Evolutionary conservation across 2,113 vertebrate genomes (phyloP).

Genomic region (Sinocyclocheilus anshuiensis): DNA sequence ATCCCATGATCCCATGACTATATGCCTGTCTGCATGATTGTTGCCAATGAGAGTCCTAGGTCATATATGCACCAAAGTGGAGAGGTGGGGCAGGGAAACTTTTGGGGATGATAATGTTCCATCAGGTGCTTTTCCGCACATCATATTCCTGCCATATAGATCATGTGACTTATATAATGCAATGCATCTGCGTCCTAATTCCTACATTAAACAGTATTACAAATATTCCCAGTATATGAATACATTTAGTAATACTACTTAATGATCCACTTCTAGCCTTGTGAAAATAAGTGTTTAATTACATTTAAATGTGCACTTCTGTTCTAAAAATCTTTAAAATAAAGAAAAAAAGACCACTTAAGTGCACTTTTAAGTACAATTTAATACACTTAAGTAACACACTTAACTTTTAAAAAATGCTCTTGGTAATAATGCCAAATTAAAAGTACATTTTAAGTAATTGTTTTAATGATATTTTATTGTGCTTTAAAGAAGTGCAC

Average conservation of each 20-base stretch:
- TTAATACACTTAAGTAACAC: not conserved
- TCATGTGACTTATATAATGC: not conserved
- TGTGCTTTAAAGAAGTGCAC: not conserved
- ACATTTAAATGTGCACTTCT: not conserved
- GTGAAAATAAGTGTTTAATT: not conserved
- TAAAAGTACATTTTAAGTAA: not conserved
- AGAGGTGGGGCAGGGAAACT: constrained; percentile 14
- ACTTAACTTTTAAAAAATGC: no score
- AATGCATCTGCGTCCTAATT: not conserved
- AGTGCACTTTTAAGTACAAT: not conserved
- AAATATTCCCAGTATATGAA: not conserved
- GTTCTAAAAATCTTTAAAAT: not conserved
- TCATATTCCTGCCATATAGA: not conserved
- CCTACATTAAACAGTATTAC: not conserved
- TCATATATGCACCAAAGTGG: constrained; percentile 44
- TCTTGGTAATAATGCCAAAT: no score
- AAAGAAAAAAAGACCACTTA: not conserved
- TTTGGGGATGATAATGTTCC: constrained; percentile 10
- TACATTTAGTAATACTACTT: not conserved
- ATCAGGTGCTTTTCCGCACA: not conserved
- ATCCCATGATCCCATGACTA: constrained; percentile 70
- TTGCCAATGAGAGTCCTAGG: constrained; percentile 57
- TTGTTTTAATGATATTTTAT: not conserved
- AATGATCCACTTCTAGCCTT: not conserved
- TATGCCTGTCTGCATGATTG: constrained; percentile 54